A percentile compares a stretch with the other conserved stretches of the same genome.
These are phyloP conservation scores for Anisognathus igniventris DNA, from an alignment of 2,797 vertebrate genomes.

Conservation along the genomic window DNA sequence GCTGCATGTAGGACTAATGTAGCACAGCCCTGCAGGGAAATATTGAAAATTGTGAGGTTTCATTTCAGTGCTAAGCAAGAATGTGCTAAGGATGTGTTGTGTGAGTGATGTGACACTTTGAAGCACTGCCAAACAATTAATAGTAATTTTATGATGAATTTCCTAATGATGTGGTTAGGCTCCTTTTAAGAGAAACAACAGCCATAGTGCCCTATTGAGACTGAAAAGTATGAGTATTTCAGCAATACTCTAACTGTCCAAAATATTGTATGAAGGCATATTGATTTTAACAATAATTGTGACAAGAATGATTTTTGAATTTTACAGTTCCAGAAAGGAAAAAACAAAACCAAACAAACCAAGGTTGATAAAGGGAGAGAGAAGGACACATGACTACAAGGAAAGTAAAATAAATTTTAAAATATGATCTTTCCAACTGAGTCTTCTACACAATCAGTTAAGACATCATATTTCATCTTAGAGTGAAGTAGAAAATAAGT, in stretches of 20 bases:
- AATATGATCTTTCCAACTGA: neutral
- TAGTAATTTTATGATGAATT: neutral
- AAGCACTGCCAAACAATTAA: neutral
- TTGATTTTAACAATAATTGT: neutral
- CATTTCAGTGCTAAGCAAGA: neutral
- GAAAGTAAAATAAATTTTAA: neutral
- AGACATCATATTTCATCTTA: neutral
- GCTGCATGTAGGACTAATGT: neutral
- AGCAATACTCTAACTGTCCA: neutral
- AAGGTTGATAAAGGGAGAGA: neutral
- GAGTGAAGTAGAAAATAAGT: neutral
- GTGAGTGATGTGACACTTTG: neutral
- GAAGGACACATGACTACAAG: neutral
- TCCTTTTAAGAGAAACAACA: neutral
- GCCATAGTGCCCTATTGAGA: rapidly evolving
- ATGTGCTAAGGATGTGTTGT: neutral
- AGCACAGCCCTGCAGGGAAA: neutral
- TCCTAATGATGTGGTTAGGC: neutral
- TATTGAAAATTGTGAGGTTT: neutral
- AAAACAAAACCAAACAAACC: neutral
- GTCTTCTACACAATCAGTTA: neutral
- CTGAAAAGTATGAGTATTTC: neutral
- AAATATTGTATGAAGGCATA: neutral
- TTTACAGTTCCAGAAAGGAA: neutral
- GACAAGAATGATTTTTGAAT: neutral